Conservation (phyloP, 2,113 vertebrate species). For the Deroptyus accipitrinus region DNA sequence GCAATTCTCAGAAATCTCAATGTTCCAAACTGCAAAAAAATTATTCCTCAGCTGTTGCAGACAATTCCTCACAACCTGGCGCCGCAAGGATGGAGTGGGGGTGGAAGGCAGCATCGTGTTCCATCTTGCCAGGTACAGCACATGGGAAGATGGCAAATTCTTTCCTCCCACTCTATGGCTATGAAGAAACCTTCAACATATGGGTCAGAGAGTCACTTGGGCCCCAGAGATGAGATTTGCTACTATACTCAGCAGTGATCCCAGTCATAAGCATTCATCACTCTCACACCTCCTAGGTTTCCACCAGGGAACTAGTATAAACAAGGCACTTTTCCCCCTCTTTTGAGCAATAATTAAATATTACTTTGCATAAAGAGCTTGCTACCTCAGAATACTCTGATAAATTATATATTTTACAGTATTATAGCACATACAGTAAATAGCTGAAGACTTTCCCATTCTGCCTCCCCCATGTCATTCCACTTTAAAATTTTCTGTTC, state of each 20-base stretch:
- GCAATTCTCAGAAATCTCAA: background rate
- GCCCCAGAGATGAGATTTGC: background rate
- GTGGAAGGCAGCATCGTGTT: conserved; percentile 8
- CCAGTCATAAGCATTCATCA: background rate
- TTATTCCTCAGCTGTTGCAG: background rate
- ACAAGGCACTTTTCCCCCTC: background rate
- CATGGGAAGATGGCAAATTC: background rate
- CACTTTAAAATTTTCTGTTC: background rate
- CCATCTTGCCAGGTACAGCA: background rate
- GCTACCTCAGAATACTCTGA: background rate
- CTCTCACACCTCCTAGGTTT: background rate
- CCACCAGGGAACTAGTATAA: background rate
- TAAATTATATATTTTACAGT: background rate
- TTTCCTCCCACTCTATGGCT: conserved; percentile 19
- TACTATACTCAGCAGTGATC: background rate
- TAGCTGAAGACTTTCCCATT: background rate
- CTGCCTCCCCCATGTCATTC: background rate
- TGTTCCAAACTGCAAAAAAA: background rate
- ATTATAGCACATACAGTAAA: background rate
- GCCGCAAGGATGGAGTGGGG: background rate
- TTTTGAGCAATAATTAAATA: background rate
- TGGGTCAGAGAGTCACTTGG: background rate
- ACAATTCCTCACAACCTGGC: background rate
- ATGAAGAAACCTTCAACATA: background rate
- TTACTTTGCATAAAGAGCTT: background rate